phyloP scores from a whole-genome alignment of 2,888 invertebrate genomes.

The Epiblema foenella region DNA sequence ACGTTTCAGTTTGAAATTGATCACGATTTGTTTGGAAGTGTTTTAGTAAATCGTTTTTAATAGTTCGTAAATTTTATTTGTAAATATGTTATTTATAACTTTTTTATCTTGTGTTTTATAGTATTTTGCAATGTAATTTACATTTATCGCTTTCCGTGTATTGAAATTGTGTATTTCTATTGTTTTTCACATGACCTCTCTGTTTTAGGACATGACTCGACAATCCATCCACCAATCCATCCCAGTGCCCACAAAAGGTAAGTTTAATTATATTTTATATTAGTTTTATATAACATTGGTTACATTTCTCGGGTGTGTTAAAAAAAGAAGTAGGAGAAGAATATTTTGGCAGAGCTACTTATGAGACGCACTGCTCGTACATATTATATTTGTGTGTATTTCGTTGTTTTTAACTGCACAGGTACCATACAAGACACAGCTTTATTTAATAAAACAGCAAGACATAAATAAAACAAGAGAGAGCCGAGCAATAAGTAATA shows the following conservation, averaged over 20 bases:
- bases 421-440: background rate
- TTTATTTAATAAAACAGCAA: background rate
- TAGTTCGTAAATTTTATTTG: conserved; percentile 33
- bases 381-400: background rate
- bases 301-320: background rate
- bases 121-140: conserved; percentile 28
- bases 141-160: conserved; percentile 49
- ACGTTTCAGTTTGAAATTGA: conserved; percentile 37
- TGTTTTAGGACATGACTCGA: conserved; percentile 83
- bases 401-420: conserved; percentile 13
- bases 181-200: conserved; percentile 55
- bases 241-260: conserved; percentile 82
- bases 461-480: background rate
- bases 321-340: background rate
- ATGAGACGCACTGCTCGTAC: background rate
- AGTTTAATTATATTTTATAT: conserved; percentile 51
- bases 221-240: conserved; percentile 84
- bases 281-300: conserved; percentile 14
- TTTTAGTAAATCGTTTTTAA: conserved; percentile 27
- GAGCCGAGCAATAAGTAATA: background rate
- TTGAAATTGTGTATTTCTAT: conserved; percentile 41
- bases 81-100: conserved; percentile 29
- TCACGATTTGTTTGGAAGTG: conserved; percentile 25
- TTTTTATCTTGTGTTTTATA: conserved; percentile 15
- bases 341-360: background rate